phyloP scores from a whole-genome alignment of 2,888 invertebrate species.

The Aphidius colemani region DNA sequence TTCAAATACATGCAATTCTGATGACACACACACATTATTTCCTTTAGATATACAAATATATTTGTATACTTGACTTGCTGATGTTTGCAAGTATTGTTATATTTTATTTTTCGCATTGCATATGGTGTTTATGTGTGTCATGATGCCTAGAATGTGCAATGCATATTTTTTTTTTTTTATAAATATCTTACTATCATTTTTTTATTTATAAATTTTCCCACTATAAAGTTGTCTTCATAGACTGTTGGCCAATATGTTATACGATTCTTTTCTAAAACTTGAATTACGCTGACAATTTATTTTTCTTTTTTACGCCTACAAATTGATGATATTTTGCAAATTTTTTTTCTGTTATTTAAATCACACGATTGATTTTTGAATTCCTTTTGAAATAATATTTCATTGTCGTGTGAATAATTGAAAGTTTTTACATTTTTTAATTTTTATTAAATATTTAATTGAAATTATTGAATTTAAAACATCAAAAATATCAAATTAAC shows the following conservation, averaged over 20 bases:
- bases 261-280: conserved; percentile 42
- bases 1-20: conserved; percentile 30
- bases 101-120: conserved; percentile 16
- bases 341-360: no score
- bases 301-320: background rate
- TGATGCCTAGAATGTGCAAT: conserved; percentile 47
- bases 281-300: conserved; percentile 50
- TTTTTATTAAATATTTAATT: no score
- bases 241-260: conserved; percentile 49
- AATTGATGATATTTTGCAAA: no score
- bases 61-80: conserved; percentile 36
- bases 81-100: conserved; percentile 38
- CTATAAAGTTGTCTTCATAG: background rate
- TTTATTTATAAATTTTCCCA: no score
- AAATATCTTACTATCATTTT: background rate
- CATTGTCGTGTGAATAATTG: no score
- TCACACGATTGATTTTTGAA: no score
- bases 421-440: no score
- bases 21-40: conserved; percentile 23
- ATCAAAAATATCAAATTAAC: no score
- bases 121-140: conserved; percentile 42
- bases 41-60: no score
- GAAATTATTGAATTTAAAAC: no score
- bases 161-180: conserved; percentile 29
- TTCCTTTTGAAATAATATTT: no score